Evolutionary conservation across 2,113 vertebrate genomes (phyloP).

Genomic region (Platanista minor): DNA sequence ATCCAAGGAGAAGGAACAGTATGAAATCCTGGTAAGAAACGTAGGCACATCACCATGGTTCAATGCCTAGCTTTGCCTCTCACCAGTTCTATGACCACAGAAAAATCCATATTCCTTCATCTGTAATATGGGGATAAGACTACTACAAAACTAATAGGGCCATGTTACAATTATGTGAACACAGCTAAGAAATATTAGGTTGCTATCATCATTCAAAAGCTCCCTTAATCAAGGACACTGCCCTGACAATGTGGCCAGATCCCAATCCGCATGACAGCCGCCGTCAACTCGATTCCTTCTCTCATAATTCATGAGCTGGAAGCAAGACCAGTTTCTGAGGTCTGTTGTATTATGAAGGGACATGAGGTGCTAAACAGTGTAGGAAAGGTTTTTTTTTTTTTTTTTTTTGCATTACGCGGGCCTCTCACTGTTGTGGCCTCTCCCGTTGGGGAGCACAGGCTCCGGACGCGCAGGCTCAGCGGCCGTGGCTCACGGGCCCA

Average conservation of each 20-base stretch:
- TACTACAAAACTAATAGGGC: not conserved
- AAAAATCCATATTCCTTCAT: not conserved
- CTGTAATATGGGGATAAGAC: not conserved
- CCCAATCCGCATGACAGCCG: not conserved
- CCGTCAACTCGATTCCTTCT: not conserved
- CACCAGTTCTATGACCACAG: not conserved
- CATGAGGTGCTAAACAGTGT: not conserved
- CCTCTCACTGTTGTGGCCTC: no score
- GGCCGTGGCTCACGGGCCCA: no score
- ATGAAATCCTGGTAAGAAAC: not conserved
- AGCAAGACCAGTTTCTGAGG: not conserved
- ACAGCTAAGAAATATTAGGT: not conserved
- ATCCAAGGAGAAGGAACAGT: not conserved
- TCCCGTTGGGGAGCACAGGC: no score
- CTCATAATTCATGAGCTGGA: not conserved
- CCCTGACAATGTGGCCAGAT: not conserved
- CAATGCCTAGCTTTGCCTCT: not conserved
- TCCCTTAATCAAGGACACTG: not conserved
- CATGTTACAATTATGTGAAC: not conserved
- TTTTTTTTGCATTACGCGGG: no score
- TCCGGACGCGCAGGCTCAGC: no score
- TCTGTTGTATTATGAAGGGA: not conserved
- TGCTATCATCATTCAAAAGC: not conserved
- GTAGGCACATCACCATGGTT: not conserved
- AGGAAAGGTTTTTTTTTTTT: conserved; percentile 33